Evolutionary conservation across 2,113 vertebrate species (phyloP), one percentile per base, ranked within the genome.

Genomic region (Chlorodrepanis virens): DNA sequence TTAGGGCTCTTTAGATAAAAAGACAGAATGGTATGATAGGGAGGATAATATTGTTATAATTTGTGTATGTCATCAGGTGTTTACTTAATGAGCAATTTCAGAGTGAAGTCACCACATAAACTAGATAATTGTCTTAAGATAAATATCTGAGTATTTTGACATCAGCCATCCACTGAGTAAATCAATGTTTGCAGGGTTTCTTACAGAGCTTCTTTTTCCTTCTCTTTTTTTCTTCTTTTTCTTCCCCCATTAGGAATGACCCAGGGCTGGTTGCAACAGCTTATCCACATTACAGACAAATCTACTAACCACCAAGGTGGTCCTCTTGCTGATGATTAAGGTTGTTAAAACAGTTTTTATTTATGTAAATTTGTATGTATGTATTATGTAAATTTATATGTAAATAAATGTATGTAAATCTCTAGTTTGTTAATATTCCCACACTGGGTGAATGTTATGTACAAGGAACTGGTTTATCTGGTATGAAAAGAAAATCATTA

Each of bases 241-340:
- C 3, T 10, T 5, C 5, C 3, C 1, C 8, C 1, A 1, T 12
- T 13, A 42, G 21, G 37, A 57, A 35, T 25, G 39, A 67, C 7
- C 25, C 15, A 33, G 16, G 27, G 8, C 12, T 80, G 21, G 4
- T 52, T 72, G 59, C 31, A 83, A 12, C 4, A 65, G 4, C 17
- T 19, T 57, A 8, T 47, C 17, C 2, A 2, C 37, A 27, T 54
- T 79, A 57, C n/a, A 50, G 12, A 23, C 40, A 53, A 35, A 74
- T 61, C 59, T 52, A 10, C 45, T 45, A 63, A 61, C 15, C 10
- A 25, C 42, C 13, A 35, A 56, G n/a, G 16, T 27, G 10, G 52
- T 53, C 28, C 4, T 82, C 52, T 82, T 42, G 27, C 23, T 79
- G 10, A 23, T 50, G 29, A 42, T 78, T 75, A 28, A 33, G 4